These are phyloP conservation scores for Spheniscus mendiculus DNA, from an alignment of 2,113 vertebrate genomes.

Conservation along the genomic window DNA sequence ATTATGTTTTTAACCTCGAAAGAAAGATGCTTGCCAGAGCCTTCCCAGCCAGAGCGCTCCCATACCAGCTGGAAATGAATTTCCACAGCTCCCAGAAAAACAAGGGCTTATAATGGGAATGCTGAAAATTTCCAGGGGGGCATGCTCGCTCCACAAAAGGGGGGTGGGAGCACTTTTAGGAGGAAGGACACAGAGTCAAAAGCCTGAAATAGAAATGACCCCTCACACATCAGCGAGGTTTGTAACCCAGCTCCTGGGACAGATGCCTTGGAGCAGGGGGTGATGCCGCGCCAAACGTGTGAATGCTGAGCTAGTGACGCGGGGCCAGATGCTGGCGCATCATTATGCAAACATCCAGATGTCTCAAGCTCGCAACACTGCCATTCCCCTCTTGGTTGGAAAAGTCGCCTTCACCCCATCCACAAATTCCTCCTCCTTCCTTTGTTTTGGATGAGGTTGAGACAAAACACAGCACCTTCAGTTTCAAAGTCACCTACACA, in stretches of 20 bases:
- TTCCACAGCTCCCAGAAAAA: slow-evolving; percentile 30
- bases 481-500: neutral
- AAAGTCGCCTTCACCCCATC: neutral
- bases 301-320: neutral
- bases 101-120: neutral
- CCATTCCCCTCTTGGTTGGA: neutral
- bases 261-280: neutral
- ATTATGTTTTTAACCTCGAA: slow-evolving; percentile 58
- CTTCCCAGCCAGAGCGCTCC: neutral
- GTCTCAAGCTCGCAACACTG: slow-evolving; percentile 8
- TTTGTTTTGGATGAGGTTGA: neutral
- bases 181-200: neutral
- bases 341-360: slow-evolving; percentile 60
- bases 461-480: neutral
- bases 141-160: neutral
- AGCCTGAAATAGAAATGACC: neutral
- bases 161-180: neutral
- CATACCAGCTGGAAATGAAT: slow-evolving; percentile 11
- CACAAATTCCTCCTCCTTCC: neutral
- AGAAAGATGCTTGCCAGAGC: slow-evolving; percentile 49
- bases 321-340: neutral
- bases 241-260: neutral
- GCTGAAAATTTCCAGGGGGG: neutral
- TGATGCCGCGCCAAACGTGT: neutral
- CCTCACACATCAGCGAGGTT: neutral